Percentiles rank a stretch among this genome's conserved stretches.
Evolutionary conservation across 2,797 vertebrate genomes (phyloP).

Genomic region (Ispidina picta): DNA sequence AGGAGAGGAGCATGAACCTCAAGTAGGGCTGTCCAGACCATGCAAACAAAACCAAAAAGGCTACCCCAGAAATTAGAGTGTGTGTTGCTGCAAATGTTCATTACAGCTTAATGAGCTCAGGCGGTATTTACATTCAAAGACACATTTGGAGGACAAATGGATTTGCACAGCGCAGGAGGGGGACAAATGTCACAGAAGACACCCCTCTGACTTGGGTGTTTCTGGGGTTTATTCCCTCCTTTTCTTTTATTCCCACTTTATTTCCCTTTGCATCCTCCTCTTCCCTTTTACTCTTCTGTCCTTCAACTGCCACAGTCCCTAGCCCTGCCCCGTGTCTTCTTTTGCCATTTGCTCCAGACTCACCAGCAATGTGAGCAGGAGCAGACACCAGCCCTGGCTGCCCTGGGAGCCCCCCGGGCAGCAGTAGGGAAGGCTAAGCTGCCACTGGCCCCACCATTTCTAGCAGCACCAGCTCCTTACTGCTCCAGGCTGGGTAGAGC

Average conservation of each 20-base stretch:
- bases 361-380: not conserved
- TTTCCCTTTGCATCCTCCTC: not conserved
- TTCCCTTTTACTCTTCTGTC: not conserved
- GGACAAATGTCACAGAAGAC: not conserved
- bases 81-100: not conserved
- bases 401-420: not conserved
- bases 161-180: not conserved
- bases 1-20: not conserved
- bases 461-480: not conserved
- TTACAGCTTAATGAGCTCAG: not conserved
- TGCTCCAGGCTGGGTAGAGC: not conserved
- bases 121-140: not conserved
- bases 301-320: not conserved
- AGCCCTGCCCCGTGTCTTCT: not conserved
- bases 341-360: not conserved
- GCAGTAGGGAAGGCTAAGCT: not conserved
- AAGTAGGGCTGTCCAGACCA: not conserved
- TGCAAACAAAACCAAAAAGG: not conserved
- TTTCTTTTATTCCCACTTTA: not conserved
- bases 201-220: not conserved
- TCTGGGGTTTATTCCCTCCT: not conserved
- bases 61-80: not conserved
- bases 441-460: not conserved
- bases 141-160: slow-evolving; percentile 20
- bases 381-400: rapidly evolving